These are phyloP conservation scores for Gnatocerus cornutus DNA, from an alignment of 2,888 invertebrate species.

Conservation along the genomic window DNA sequence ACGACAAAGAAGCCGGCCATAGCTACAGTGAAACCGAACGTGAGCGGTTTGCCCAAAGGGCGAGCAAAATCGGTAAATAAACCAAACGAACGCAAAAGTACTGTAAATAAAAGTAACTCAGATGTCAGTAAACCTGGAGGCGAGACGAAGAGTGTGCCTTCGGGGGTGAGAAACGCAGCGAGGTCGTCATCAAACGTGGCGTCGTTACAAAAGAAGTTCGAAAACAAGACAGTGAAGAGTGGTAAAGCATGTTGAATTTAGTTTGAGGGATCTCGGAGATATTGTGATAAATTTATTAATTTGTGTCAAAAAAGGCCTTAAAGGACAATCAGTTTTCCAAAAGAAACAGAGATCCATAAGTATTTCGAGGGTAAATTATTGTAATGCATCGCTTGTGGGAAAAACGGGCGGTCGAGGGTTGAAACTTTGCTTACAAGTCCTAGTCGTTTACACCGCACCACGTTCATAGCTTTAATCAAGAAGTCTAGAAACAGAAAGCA, in stretches of 20 bases:
- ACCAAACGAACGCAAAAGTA: slow-evolving; percentile 60
- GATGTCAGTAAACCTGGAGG: slow-evolving; percentile 57
- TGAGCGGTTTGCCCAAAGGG: slow-evolving; percentile 68
- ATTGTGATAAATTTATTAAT: slow-evolving; percentile 41
- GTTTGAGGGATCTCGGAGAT: slow-evolving; percentile 10
- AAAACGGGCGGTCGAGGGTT: slow-evolving; percentile 6
- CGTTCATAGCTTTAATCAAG: slow-evolving; percentile 19
- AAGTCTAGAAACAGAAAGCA: too few species aligned
- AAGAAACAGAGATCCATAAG: slow-evolving; percentile 21
- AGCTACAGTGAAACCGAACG: slow-evolving; percentile 64
- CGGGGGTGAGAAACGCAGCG: slow-evolving; percentile 72
- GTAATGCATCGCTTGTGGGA: slow-evolving; percentile 9
- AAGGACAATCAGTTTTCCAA: slow-evolving; percentile 40
- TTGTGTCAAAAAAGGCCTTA: slow-evolving; percentile 45
- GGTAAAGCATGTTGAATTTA: slow-evolving; percentile 15
- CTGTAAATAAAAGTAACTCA: slow-evolving; percentile 23
- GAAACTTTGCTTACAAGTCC: background rate
- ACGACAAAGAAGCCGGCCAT: slow-evolving; percentile 62
- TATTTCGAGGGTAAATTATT: slow-evolving; percentile 38
- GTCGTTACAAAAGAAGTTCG: slow-evolving; percentile 86
- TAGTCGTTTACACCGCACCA: slow-evolving; percentile 13
- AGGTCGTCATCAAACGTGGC: slow-evolving; percentile 81
- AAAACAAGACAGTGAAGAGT: slow-evolving; percentile 70
- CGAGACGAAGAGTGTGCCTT: slow-evolving; percentile 66
- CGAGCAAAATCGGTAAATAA: slow-evolving; percentile 71